These are phyloP conservation scores for Brachypterus glaber DNA, from an alignment of 2,888 invertebrate species.

Conservation along the genomic window DNA sequence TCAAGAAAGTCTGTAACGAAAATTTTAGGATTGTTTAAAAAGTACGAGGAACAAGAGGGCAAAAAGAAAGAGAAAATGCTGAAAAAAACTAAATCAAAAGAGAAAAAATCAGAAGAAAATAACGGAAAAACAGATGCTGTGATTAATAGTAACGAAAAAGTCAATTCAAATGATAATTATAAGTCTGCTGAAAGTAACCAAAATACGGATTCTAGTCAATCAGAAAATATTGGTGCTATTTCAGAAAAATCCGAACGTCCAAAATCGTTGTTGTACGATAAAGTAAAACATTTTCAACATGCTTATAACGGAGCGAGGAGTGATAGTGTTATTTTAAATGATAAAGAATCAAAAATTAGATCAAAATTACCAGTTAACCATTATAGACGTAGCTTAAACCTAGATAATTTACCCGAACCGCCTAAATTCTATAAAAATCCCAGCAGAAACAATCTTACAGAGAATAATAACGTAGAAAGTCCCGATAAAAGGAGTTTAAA, in stretches of 20 bases:
- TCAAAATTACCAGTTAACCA: slow-evolving; percentile 37
- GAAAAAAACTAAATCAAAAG: slow-evolving; percentile 24
- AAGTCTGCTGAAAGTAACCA: slow-evolving; percentile 25
- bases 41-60: slow-evolving; percentile 52
- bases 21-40: slow-evolving; percentile 68
- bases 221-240: slow-evolving; percentile 11
- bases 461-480: slow-evolving; percentile 16
- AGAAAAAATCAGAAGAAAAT: slow-evolving; percentile 23
- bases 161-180: slow-evolving; percentile 14
- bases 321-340: slow-evolving; percentile 30
- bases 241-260: slow-evolving; percentile 45
- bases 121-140: slow-evolving; percentile 24
- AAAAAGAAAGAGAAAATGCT: slow-evolving; percentile 26
- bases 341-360: slow-evolving; percentile 27
- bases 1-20: slow-evolving; percentile 61
- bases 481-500: slow-evolving; percentile 46
- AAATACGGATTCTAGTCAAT: slow-evolving; percentile 18
- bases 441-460: slow-evolving; percentile 13
- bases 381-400: slow-evolving; percentile 36
- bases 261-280: slow-evolving; percentile 46
- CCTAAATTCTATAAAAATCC: slow-evolving; percentile 23
- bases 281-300: slow-evolving; percentile 44
- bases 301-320: slow-evolving; percentile 41
- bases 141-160: slow-evolving; percentile 20
- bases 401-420: slow-evolving; percentile 31